phyloP scores from a whole-genome alignment of 2,888 invertebrate species.

The Rhagium mordax region DNA sequence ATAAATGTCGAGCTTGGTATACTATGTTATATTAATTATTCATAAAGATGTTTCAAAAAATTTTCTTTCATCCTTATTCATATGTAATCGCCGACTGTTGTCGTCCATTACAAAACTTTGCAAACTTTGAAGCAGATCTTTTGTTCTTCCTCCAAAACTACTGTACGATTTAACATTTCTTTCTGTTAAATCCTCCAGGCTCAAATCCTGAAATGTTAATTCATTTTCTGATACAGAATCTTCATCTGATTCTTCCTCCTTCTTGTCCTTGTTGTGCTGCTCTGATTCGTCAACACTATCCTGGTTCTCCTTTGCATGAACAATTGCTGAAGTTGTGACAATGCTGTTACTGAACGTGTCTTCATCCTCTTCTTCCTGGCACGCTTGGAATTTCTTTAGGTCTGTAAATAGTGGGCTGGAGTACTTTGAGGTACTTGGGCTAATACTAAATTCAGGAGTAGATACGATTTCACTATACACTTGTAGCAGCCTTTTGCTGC shows the following conservation, averaged over 20 bases:
- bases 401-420: slow-evolving; percentile 40
- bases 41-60: slow-evolving; percentile 49
- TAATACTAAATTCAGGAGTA: slow-evolving; percentile 1
- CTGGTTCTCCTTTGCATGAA: not conserved
- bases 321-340: slow-evolving; percentile 20
- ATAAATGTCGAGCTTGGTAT: no score
- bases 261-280: not conserved
- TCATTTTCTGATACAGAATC: slow-evolving; percentile 40
- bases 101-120: slow-evolving; percentile 42
- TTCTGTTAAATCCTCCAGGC: slow-evolving; percentile 41
- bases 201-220: slow-evolving; percentile 45
- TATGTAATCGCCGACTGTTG: slow-evolving; percentile 9
- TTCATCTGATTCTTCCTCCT: not conserved
- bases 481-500: slow-evolving; percentile 86
- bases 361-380: slow-evolving; percentile 23
- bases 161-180: slow-evolving; percentile 15
- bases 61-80: slow-evolving; percentile 23
- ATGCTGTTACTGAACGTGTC: slow-evolving; percentile 25
- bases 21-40: no score
- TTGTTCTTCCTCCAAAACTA: slow-evolving; percentile 37
- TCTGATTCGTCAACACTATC: not conserved
- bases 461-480: slow-evolving; percentile 67
- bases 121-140: slow-evolving; percentile 44
- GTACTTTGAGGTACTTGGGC: slow-evolving; percentile 32
- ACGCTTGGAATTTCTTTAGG: slow-evolving; percentile 10